phyloP scores from a whole-genome alignment of 35 echinoderm and acorn worm genomes.

The Ophiothrix spiculata region DNA sequence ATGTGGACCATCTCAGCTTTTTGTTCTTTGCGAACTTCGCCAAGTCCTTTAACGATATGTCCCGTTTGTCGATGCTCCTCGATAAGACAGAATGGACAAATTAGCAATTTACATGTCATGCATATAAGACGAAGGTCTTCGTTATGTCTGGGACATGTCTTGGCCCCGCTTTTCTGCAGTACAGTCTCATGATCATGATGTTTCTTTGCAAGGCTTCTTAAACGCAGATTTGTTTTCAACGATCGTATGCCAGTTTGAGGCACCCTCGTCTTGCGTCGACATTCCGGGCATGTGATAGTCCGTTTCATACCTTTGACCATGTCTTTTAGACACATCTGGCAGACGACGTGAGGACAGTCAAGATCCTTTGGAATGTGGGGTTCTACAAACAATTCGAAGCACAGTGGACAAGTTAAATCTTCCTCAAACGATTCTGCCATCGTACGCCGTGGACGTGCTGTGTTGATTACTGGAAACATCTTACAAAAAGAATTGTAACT shows the following conservation, averaged over 20 bases:
- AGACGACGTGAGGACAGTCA: background rate
- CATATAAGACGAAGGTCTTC: background rate
- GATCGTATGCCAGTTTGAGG: background rate
- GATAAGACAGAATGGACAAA: background rate
- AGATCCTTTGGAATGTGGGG: slow-evolving; percentile 2
- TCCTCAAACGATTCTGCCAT: background rate
- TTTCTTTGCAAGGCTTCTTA: background rate
- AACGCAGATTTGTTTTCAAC: background rate
- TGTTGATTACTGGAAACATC: background rate
- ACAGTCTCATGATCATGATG: background rate
- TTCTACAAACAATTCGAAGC: background rate
- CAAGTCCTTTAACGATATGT: background rate
- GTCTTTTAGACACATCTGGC: background rate
- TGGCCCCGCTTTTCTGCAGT: background rate
- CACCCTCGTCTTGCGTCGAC: background rate
- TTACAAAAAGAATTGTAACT: too few species aligned
- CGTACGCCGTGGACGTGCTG: background rate
- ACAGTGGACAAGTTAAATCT: background rate
- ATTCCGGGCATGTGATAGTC: background rate
- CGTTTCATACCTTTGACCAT: slow-evolving; percentile 1
- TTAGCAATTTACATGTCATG: background rate
- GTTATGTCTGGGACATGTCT: background rate
- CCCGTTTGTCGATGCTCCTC: background rate
- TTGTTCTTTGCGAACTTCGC: background rate
- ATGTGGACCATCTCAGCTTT: background rate